Evolutionary conservation across 2,797 vertebrate species (phyloP).

Genomic region (Fistularia tabacaria): DNA sequence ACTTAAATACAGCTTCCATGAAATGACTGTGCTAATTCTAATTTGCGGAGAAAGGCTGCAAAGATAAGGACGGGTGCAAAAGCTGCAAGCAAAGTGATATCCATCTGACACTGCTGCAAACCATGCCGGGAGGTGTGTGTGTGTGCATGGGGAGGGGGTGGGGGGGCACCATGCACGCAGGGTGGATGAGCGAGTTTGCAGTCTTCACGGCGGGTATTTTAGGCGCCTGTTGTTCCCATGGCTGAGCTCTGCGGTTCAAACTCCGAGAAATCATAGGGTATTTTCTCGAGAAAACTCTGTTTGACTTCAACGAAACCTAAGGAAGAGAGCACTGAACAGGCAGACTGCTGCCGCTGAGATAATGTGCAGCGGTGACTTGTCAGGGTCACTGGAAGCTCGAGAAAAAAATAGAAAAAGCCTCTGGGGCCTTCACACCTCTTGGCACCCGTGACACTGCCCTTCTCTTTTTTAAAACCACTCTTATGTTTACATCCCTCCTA

Average conservation of each 20-base stretch:
- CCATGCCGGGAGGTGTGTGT: no score
- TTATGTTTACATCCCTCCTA: background rate
- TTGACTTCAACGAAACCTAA: slow-evolving; percentile 7
- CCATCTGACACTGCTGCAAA: no score
- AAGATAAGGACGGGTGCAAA: no score
- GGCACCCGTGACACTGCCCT: background rate
- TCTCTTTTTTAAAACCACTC: background rate
- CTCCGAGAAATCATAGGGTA: slow-evolving; percentile 21
- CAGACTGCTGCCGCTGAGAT: slow-evolving; percentile 22
- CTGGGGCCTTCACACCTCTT: background rate
- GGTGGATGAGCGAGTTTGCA: slow-evolving; percentile 23
- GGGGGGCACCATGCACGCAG: slow-evolving; percentile 13
- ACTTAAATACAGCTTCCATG: no score
- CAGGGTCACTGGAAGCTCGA: slow-evolving; percentile 27
- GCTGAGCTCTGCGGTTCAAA: slow-evolving; percentile 17
- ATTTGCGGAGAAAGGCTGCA: no score
- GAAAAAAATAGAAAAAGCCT: slow-evolving; percentile 2
- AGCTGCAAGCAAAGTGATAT: no score
- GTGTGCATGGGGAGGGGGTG: background rate
- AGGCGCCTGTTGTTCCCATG: slow-evolving; percentile 19
- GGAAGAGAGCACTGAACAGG: slow-evolving; percentile 37
- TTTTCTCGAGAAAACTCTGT: slow-evolving; percentile 11
- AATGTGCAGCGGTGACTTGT: slow-evolving; percentile 29
- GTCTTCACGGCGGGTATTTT: slow-evolving; percentile 24
- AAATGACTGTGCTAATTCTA: no score